phyloP scores from a whole-genome alignment of 2,888 invertebrate genomes.

The Resseliella maxima region DNA sequence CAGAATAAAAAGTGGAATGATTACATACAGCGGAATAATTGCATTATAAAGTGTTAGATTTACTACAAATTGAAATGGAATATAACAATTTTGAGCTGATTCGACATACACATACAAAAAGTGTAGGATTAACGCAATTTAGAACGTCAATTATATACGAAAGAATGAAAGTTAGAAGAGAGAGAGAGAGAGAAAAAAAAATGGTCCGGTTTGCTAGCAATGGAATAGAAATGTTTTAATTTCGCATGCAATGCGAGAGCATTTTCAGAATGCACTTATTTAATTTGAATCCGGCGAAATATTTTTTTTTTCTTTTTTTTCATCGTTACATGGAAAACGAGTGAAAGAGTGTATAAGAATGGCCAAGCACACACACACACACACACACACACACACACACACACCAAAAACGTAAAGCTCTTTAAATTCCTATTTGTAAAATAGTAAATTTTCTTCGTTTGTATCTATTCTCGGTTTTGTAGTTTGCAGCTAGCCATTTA shows the following conservation, averaged over 20 bases:
- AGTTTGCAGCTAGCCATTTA: neutral
- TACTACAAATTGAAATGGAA: neutral
- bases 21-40: neutral
- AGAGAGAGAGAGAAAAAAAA: neutral
- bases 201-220: too few relatives aligned
- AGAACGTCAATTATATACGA: slow-evolving; percentile 20
- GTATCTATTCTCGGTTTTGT: neutral
- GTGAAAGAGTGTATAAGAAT: neutral
- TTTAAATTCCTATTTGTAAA: slow-evolving; percentile 48
- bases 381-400: too few relatives aligned
- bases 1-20: too few relatives aligned
- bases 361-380: neutral
- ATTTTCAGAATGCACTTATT: slow-evolving; percentile 42
- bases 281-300: slow-evolving; percentile 21
- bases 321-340: neutral
- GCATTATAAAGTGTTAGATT: neutral
- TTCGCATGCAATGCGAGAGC: neutral
- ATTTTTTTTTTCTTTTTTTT: neutral
- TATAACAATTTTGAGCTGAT: neutral
- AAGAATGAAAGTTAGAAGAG: too few relatives aligned
- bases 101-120: neutral
- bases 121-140: neutral
- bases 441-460: slow-evolving; percentile 20
- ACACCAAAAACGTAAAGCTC: slow-evolving; percentile 18
- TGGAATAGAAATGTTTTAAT: slow-evolving; percentile 28